These are phyloP conservation scores for Calypte anna DNA, from an alignment of 2,113 vertebrate species.

Conservation along the genomic window DNA sequence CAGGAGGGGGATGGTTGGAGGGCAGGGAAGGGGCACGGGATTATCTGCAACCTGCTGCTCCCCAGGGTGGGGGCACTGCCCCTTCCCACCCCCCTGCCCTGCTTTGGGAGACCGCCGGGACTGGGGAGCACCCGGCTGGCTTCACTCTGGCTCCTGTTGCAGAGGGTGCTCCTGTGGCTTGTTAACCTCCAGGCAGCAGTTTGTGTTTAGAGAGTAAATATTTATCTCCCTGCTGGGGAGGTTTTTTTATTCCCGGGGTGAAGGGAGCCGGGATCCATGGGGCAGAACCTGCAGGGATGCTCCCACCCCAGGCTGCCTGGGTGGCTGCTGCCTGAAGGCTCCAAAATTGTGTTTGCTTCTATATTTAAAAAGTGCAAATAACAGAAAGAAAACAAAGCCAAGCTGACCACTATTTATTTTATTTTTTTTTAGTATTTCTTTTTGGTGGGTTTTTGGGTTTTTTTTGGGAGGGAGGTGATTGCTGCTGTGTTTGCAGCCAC, in stretches of 20 bases:
- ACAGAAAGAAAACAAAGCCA: neutral
- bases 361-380: neutral
- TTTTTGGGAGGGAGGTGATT: too few species aligned
- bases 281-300: neutral
- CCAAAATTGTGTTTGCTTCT: accelerated
- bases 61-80: accelerated
- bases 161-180: neutral
- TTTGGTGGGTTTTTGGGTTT: neutral
- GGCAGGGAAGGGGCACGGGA: neutral
- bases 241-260: neutral
- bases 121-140: neutral
- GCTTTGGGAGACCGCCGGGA: neutral
- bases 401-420: neutral
- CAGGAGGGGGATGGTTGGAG: neutral
- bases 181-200: conserved; percentile 1
- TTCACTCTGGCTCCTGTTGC: neutral
- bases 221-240: neutral
- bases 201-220: conserved; percentile 45
- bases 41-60: neutral
- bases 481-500: neutral
- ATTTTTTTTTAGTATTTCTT: neutral
- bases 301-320: neutral
- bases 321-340: too few species aligned
- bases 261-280: neutral
- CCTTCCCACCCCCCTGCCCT: neutral